Base-by-base conservation (phyloP, 1,140 invertebrate genomes). In the Ceratoteleas bidentatus region DNA sequence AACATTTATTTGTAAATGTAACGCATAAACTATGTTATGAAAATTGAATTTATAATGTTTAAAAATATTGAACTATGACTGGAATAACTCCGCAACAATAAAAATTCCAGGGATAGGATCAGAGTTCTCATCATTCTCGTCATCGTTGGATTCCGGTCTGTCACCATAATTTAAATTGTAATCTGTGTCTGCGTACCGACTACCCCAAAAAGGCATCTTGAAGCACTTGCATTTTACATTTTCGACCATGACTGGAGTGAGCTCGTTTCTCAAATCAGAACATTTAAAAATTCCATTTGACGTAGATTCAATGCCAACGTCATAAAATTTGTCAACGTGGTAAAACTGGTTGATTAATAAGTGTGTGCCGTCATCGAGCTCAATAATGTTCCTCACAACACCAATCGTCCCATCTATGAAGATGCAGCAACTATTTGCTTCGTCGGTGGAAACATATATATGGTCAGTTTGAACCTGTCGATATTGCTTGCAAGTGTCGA, bases 201-300 rank as follows among this genome's bases (percentile, higher is more conserved):
- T 47, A n/a, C 47, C 57, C 57, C 57, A 62, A 62, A 50, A 52
- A 11, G 60, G 60, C 60, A 62, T 62, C 50, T 33, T 34, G 38
- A 50, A 62, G 16, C 60, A 62, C 15, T 62, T 62, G 2, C n/a
- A 6, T 15, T 36, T 14, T 15, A 62, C 33, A 15, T 11, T 3
- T 3, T 52, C 47, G 38, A 50, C 2, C 10, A 1, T 2, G 36
- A 62, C 33, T 9, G 32, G 6, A 40, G 16, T 2, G 15, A 49
- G n/a, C 11, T 15, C 33, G 3, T 33, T 15, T 15, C n/a, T 36
- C n/a, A 62, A 45, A 16, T 52, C 32, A 5, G 43, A 61, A 49
- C 58, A 61, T 8, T 50, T 62, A 50, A 34, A 62, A 16, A 62
- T 38, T 49, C 36, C 36, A 38, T 14, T 14, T 0, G 10, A 7